A percentile compares a stretch with the other conserved stretches of the same genome.
Evolutionary conservation across 2,113 vertebrate genomes (phyloP).

Genomic region (Tragelaphus strepsiceros): DNA sequence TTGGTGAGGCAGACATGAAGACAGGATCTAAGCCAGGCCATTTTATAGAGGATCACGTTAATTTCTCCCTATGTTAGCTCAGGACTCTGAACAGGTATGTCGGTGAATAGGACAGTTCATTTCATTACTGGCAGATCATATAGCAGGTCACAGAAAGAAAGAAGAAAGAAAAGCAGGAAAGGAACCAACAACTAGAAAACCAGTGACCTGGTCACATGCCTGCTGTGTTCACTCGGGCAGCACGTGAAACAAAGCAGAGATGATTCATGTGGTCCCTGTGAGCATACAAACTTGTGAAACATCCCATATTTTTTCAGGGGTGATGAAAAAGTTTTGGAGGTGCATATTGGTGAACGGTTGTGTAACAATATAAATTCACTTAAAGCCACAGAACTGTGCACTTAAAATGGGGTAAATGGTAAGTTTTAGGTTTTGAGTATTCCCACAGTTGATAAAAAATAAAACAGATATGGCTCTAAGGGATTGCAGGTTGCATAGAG

Average conservation of each 20-base stretch:
- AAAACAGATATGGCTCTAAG: neutral
- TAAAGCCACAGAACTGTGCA: neutral
- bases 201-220: neutral
- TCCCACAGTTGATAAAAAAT: neutral
- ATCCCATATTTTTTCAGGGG: neutral
- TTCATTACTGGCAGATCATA: neutral
- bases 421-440: neutral
- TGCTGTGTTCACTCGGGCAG: neutral
- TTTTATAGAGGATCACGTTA: neutral
- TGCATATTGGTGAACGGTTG: neutral
- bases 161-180: neutral
- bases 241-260: neutral
- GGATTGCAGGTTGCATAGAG: neutral
- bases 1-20: neutral
- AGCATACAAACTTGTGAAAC: neutral
- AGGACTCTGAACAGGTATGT: neutral
- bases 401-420: neutral
- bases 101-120: neutral
- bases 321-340: neutral
- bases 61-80: neutral
- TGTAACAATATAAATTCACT: neutral
- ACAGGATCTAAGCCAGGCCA: neutral
- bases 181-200: neutral
- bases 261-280: neutral
- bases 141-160: neutral